A percentile compares a stretch with the other conserved stretches of the same genome.
Conservation (phyloP, 1,140 invertebrate genomes). For the Caerostris darwini region DNA sequence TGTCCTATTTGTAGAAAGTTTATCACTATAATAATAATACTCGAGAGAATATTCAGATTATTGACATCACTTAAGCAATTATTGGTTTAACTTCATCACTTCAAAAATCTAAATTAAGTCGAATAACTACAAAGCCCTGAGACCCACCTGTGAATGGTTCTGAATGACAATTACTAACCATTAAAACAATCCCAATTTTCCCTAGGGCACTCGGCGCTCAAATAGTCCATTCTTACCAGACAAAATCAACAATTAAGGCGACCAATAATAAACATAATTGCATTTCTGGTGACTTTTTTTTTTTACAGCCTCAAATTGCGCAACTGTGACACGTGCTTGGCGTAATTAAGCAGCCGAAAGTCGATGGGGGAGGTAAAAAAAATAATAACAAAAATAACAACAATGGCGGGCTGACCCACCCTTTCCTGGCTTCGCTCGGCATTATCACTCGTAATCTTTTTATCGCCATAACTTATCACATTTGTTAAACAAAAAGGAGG, state of each 20-base stretch:
- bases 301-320: background rate
- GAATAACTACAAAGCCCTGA: background rate
- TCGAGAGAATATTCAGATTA: no score
- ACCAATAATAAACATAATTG: constrained; percentile 32
- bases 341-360: constrained; percentile 52
- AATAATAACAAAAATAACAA: background rate
- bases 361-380: background rate
- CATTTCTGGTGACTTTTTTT: background rate
- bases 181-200: background rate
- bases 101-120: no score
- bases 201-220: background rate
- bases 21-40: no score
- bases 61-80: no score
- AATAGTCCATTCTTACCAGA: background rate
- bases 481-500: constrained; percentile 6
- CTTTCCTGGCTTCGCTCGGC: background rate
- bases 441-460: constrained; percentile 64
- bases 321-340: constrained; percentile 24
- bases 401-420: background rate
- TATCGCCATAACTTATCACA: constrained; percentile 50
- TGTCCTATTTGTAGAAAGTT: no score
- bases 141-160: background rate
- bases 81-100: no score
- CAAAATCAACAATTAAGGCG: constrained; percentile 29
- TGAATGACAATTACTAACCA: background rate